Base-by-base conservation (phyloP, 2,888 invertebrate genomes). In the Ypsolopha sequella region DNA sequence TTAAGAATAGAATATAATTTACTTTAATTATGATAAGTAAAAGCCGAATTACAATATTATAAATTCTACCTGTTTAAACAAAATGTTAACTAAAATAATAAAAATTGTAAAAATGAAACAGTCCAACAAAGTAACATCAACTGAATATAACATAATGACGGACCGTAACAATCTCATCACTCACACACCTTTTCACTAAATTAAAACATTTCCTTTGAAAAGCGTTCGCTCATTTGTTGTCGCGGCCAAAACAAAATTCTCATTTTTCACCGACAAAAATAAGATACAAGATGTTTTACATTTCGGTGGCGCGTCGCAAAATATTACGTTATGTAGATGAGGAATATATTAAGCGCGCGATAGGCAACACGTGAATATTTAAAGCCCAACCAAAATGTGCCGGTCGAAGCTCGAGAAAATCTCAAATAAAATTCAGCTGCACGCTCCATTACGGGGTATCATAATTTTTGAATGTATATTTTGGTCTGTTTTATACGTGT, bases 391-490 rank as follows among this genome's bases (percentile, higher is more conserved):
- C 49, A 49, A 49, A 49, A 41, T 36, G 48, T 36, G 43, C 14
- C 14, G 43, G 43, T 13, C 43, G 45, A 9, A 34, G 34, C 45
- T 10, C 33, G 33, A 8, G 45, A 24, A 45, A 14, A 45, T 11
- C 10, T 34, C 45, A 45, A 35, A 54, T 64, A 61, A 64, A 63
- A 64, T 63, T 66, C 62, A 55, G 58, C 58, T 55, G 51, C 62
- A 56, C 58, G 59, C 55, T 53, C 52, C 52, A 53, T 52, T 53
- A 58, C 55, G 52, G 43, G 43, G 13, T 14, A 43, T 43, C 43
- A 74, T 73, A 78, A 68, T 73, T 77, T 76, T 70, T 70, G 69
- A 64, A 72, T 72, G 72, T 66, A 67, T 64, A 70, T 64, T 67
- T 67, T 60, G 67, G 69, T 64, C 67, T 63, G 60, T 55, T 57